Percentiles rank a stretch among this genome's conserved stretches.
These are phyloP conservation scores for Seriola quinqueradiata DNA, from an alignment of 2,113 vertebrate species.

Conservation along the genomic window DNA sequence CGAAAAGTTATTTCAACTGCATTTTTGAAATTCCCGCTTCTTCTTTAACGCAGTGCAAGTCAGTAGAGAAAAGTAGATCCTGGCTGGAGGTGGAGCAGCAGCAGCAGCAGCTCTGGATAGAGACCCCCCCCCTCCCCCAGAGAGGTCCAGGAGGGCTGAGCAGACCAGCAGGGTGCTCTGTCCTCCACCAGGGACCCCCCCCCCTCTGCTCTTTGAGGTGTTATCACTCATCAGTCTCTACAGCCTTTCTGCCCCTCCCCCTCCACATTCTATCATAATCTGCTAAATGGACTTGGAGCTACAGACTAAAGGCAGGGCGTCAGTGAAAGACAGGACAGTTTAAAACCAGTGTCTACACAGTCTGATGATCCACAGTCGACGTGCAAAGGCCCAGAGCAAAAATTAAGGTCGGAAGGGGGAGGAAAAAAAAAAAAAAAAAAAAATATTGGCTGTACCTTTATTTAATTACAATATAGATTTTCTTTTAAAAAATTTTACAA, in stretches of 20 bases:
- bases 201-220: background rate
- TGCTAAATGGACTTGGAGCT: constrained; percentile 1
- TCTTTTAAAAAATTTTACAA: constrained; percentile 63
- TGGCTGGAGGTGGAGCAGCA: background rate
- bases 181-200: constrained; percentile 1
- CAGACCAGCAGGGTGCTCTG: constrained; percentile 9
- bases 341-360: constrained; percentile 33
- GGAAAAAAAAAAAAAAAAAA: constrained; percentile 38
- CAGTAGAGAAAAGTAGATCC: constrained; percentile 5
- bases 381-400: constrained; percentile 57
- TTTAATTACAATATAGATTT: constrained; percentile 76
- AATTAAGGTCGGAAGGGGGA: constrained; percentile 52
- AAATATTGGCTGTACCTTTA: constrained; percentile 70
- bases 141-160: constrained; percentile 4
- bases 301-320: background rate
- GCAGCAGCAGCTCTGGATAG: background rate
- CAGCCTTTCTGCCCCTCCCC: background rate
- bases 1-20: background rate
- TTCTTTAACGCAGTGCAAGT: background rate
- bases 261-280: background rate
- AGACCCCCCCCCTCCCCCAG: background rate
- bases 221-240: background rate
- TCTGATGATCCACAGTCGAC: constrained; percentile 55
- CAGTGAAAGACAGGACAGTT: background rate
- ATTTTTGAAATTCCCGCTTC: constrained; percentile 7